Percentiles rank a stretch among this genome's conserved stretches.
Conservation (phyloP, 2,113 vertebrate genomes). For the Clarias gariepinus region DNA sequence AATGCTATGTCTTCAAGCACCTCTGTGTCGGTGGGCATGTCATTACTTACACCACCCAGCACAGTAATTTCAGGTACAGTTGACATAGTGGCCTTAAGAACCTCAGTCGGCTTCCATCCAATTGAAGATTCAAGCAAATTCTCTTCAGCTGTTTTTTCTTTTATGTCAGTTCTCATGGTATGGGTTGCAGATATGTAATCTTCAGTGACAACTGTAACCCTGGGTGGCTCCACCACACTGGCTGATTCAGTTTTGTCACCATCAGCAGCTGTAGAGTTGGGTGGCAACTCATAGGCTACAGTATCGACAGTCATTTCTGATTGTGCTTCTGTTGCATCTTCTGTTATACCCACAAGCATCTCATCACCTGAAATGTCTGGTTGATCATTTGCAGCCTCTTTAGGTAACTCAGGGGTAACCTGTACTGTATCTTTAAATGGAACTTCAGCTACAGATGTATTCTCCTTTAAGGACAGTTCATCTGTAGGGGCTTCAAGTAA, state of each 20-base stretch:
- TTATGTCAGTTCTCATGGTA: not conserved
- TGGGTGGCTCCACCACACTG: not conserved
- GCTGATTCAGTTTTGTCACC: not conserved
- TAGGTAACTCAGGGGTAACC: not conserved
- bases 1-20: constrained; percentile 8
- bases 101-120: not conserved
- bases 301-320: not conserved
- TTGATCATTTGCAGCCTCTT: not conserved
- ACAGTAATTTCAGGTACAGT: not conserved
- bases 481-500: not conserved
- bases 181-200: not conserved
- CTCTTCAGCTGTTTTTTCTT: not conserved
- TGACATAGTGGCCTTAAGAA: constrained; percentile 40
- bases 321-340: not conserved
- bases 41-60: not conserved
- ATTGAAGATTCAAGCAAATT: constrained; percentile 23
- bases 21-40: not conserved
- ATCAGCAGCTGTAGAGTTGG: not conserved
- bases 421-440: not conserved
- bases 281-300: not conserved
- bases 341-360: not conserved
- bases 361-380: not conserved
- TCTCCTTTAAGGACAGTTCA: not conserved
- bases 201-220: constrained; percentile 1
- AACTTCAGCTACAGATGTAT: not conserved